A percentile compares a stretch with the other conserved stretches of the same genome.
Evolutionary conservation across 2,888 invertebrate species (phyloP).

Genomic region (Tipula lateralis): DNA sequence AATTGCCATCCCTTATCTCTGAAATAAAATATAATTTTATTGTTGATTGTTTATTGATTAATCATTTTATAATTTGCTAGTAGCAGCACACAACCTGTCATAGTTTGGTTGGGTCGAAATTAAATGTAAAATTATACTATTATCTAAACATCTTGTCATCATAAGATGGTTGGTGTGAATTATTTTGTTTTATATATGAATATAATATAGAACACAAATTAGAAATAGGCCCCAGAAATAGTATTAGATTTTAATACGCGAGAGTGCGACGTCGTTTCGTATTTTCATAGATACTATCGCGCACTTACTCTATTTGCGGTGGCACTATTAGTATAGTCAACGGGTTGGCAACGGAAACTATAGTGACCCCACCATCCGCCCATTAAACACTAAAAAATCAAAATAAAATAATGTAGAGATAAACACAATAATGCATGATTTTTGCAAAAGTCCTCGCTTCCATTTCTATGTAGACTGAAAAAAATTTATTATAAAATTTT

Average conservation of each 20-base stretch:
- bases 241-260: not conserved
- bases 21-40: constrained; percentile 39
- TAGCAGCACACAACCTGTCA: not conserved
- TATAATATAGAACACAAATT: not conserved
- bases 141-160: constrained; percentile 4
- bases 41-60: not conserved
- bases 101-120: not conserved
- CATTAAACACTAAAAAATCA: constrained; percentile 67
- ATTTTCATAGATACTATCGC: not conserved
- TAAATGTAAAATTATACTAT: not conserved
- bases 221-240: not conserved
- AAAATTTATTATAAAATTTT: constrained; percentile 36
- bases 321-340: constrained; percentile 77
- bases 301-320: constrained; percentile 78
- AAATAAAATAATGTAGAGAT: constrained; percentile 35
- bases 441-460: constrained; percentile 33
- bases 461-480: constrained; percentile 35
- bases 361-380: constrained; percentile 88
- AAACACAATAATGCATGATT: too few species aligned
- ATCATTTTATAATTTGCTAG: not conserved
- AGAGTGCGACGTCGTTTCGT: constrained; percentile 4
- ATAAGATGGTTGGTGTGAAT: not conserved
- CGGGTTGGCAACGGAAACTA: constrained; percentile 85
- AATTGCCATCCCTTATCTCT: constrained; percentile 29
- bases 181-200: not conserved